Evolutionary conservation across 2,888 invertebrate species (phyloP), one percentile per base, ranked within the genome.

Genomic region (Ophion obscuratus): DNA sequence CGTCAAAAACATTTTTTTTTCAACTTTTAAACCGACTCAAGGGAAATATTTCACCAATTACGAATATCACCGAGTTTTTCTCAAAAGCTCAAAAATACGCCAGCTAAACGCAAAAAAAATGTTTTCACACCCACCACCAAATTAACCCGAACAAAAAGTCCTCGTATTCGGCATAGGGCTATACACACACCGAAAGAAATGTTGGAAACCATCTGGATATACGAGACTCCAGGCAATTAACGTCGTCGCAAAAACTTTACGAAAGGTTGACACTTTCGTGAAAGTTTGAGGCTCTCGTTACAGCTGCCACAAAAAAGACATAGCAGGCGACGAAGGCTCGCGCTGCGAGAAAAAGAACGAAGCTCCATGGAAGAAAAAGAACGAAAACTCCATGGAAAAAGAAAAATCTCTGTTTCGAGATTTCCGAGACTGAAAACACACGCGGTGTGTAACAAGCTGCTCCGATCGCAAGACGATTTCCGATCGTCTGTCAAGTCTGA

Each of bases 401-500:
- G 27, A 17, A 31, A 59, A 61, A 61, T 61, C 24, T 61, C 3
- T 74, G 7, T 74, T 61, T 74, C 24, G 44, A 74, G 20, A 20
- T 40, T 73, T 36, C 10, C 11, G 7, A 36, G 44, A 20, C 20
- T 36, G 36, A 57, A 40, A 11, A 61, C 24, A 61, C 20, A 61
- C 2, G 61, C 2, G 9, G 24, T 36, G 36, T 59, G n/a, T 6
- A 17, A 14, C 40, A 40, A 74, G 24, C 40, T 40, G 36, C 40
- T 74, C n/a, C 20, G 9, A 61, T 75, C 27, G 27, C 40, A n/a
- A 67, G 59, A 77, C 62, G 68, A 80, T 83, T 53, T 77, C 77
- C 14, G 44, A 86, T 83, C 77, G 74, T 57, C 14, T 68, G 81
- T 81, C 77, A 73, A 20, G 68, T 31, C 81, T 86, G 86, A 86